A percentile compares a stretch with the other conserved stretches of the same genome.
phyloP scores from a whole-genome alignment of 2,888 invertebrate genomes.

The Strigamia crassipes region DNA sequence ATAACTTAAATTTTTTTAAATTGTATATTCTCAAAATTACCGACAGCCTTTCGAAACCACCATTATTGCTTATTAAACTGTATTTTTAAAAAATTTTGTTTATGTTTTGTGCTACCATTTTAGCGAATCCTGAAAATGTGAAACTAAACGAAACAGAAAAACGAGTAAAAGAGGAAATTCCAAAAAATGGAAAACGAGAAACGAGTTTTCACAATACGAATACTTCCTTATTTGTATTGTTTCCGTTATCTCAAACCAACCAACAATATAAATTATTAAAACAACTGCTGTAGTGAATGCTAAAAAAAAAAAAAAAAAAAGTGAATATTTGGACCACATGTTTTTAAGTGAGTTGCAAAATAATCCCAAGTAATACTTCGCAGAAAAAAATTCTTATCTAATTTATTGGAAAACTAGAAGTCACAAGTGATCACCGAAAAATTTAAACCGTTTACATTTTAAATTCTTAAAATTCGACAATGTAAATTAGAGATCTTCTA shows the following conservation, averaged over 20 bases:
- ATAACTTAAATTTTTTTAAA: conserved; percentile 58
- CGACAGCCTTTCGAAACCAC: neutral
- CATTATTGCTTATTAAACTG: neutral
- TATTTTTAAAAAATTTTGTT: neutral
- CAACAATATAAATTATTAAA: neutral
- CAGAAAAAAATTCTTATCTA: neutral
- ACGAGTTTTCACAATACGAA: neutral
- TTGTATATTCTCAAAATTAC: conserved; percentile 31
- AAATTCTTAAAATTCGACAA: too few species aligned
- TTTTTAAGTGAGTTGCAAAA: neutral
- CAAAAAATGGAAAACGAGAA: neutral
- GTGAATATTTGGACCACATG: neutral
- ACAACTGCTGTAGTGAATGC: neutral
- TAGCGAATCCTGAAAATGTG: neutral
- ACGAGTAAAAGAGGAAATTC: neutral
- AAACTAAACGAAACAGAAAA: neutral
- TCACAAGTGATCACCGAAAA: neutral
- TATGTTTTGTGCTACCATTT: neutral
- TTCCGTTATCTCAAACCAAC: neutral
- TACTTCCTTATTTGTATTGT: neutral
- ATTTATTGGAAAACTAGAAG: neutral
- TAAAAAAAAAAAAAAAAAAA: neutral
- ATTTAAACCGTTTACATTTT: too few species aligned
- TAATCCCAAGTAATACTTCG: neutral
- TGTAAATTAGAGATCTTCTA: too few species aligned